Base-by-base conservation (phyloP, 2,113 vertebrate species). In the Chionodraco myersi region DNA sequence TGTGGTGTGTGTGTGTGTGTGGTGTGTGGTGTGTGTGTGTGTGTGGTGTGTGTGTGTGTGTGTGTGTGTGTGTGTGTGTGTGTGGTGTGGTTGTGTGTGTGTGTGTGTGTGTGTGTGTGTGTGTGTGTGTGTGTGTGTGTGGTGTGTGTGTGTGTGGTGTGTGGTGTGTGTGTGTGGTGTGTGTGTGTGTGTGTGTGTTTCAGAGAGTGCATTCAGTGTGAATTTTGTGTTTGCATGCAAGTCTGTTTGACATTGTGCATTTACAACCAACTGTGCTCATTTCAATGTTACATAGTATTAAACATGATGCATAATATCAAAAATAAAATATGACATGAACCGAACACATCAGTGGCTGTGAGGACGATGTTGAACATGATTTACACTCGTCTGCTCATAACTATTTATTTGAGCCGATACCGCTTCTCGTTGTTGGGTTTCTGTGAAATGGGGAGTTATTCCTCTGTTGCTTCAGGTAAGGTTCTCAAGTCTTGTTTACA, bases 401-500 rank as follows among this genome's bases (percentile, higher is more conserved):
- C 54, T 72, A 62, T 77, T 59, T 84, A 72, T 77, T 78, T 71
- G 60, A 66, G 48, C 11, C 48, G 45, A 59, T 86, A 21, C 84
- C 75, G 30, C 15, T 45, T 68, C 64, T 74, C 10, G 30, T 61
- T 77, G 61, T 66, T 75, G 41, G 52, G 14, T 84, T 77, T 72
- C 59, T 63, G 57, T 65, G 44, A 45, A 34, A 13, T 57, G 21
- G 16, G 65, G 54, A 49, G 18, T 70, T 82, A 69, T 78, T 49
- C 59, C 67, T 83, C 66, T 82, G 49, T 66, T 79, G 79, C 63
- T 34, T 80, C 82, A 83, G 75, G 80, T 88, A 51, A 77, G 54
- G 52, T 80, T 88, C 82, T 84, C 65, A 82, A 69, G 60, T 68
- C 66, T 80, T 83, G 80, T 90, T 89, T 90, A 85, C 80, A 86